phyloP scores from a whole-genome alignment of 1,140 invertebrate genomes.

The Drosophila bocqueti region DNA sequence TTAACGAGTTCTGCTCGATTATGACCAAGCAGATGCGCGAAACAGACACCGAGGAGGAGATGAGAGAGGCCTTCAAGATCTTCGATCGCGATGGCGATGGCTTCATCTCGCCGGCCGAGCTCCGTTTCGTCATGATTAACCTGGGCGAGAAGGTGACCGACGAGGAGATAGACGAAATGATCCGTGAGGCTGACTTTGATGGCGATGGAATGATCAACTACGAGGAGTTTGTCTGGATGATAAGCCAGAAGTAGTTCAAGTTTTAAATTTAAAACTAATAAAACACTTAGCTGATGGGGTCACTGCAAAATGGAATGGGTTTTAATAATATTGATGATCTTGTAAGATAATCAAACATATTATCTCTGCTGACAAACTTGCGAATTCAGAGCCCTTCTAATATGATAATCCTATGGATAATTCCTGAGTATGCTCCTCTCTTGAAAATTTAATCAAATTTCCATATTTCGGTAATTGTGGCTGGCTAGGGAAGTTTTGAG shows the following conservation, averaged over 20 bases:
- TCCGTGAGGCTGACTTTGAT: constrained; percentile 95
- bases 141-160: constrained; percentile 68
- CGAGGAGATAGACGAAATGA: constrained; percentile 73
- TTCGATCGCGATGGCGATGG: constrained; percentile 67
- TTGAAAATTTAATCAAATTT: constrained; percentile 40
- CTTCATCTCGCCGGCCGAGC: constrained; percentile 61
- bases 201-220: constrained; percentile 96
- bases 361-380: neutral
- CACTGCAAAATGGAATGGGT: neutral
- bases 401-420: neutral
- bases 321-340: neutral
- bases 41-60: constrained; percentile 60
- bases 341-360: neutral
- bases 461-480: constrained; percentile 57
- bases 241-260: constrained; percentile 49
- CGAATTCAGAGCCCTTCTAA: neutral
- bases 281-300: neutral
- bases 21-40: constrained; percentile 56
- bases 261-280: constrained; percentile 4
- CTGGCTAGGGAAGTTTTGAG: constrained; percentile 25
- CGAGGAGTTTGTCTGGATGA: constrained; percentile 86
- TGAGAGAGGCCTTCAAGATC: constrained; percentile 71
- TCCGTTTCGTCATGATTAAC: constrained; percentile 57
- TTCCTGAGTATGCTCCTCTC: constrained; percentile 4
- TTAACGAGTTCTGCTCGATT: constrained; percentile 54